Conservation (phyloP, 2,888 invertebrate genomes). For the Ecdyonurus torrentis region DNA sequence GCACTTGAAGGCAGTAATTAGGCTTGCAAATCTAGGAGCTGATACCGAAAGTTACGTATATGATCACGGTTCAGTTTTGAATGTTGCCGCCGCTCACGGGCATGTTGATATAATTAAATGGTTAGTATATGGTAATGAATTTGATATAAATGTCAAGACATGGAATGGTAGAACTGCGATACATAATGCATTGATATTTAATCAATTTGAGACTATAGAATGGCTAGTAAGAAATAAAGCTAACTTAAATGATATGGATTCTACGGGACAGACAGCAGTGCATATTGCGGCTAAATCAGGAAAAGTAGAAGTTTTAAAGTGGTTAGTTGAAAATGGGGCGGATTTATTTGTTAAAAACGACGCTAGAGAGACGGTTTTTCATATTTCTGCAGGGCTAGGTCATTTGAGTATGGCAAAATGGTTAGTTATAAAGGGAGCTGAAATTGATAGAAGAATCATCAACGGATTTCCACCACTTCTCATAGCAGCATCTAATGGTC, state of each 20-base stretch:
- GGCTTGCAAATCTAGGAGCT: background rate
- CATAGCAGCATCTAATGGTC: background rate
- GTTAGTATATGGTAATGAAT: background rate
- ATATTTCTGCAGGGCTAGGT: background rate
- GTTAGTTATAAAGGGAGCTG: background rate
- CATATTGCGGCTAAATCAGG: background rate
- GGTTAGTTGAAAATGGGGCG: background rate
- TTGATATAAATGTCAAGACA: background rate
- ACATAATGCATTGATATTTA: background rate
- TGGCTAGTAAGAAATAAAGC: background rate
- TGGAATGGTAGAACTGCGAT: background rate
- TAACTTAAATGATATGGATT: background rate
- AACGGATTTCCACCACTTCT: background rate
- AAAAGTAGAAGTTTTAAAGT: background rate
- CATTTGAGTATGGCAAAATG: background rate
- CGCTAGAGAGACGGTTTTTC: background rate
- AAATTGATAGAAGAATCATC: background rate
- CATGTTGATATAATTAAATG: background rate
- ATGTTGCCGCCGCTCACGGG: background rate
- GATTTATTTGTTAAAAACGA: background rate
- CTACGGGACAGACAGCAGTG: background rate
- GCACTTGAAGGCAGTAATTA: background rate
- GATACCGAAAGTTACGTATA: background rate
- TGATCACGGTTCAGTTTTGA: background rate
- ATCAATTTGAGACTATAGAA: background rate